Evolutionary conservation across 2,888 invertebrate genomes (phyloP), one percentile per base, ranked within the genome.

Genomic region (Thecophora atra): DNA sequence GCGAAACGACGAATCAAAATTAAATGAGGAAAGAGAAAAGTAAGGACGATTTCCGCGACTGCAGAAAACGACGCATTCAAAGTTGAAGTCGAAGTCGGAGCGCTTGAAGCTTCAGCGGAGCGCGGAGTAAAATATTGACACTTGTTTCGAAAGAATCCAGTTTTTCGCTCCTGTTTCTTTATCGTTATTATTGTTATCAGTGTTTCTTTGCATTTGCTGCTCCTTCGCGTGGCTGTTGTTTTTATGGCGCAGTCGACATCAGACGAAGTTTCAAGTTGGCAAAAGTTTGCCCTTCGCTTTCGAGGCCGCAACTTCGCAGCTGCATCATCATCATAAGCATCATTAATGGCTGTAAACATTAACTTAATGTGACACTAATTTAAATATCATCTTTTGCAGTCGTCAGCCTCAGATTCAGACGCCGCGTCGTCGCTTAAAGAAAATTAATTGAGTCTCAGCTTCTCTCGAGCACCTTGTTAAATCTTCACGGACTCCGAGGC

Each of bases 291-390:
- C n/a, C 17, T 30, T n/a, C 30, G 60, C 17, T 3, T 63, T 37
- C 2, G 28, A 5, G 71, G 72, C 71, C 70, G 73, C 42, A 26
- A 62, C 72, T 58, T 21, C 64, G 37, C 7, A 51, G 21, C 70
- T 28, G 28, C 21, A 58, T 11, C 21, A 54, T 54, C 62, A 67
- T 62, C 60, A 62, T 56, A 24, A 47, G 51, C 66, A 72, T 71
- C 76, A 71, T 72, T 74, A 76, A 62, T 69, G 72, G 42, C 42
- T 67, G 72, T 64, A 70, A 71, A 71, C 73, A 70, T 74, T 64
- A 73, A 62, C 56, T 73, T 79, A 81, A 81, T 80, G 80, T 77
- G 74, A 73, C 75, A 74, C 80, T 78, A 79, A 82, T 81, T 80
- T 77, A 75, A 72, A 75, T 75, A 72, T 74, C 77, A 75, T 78